Conservation (phyloP, 1,140 invertebrate genomes). For the Neodiprion lecontei region DNA sequence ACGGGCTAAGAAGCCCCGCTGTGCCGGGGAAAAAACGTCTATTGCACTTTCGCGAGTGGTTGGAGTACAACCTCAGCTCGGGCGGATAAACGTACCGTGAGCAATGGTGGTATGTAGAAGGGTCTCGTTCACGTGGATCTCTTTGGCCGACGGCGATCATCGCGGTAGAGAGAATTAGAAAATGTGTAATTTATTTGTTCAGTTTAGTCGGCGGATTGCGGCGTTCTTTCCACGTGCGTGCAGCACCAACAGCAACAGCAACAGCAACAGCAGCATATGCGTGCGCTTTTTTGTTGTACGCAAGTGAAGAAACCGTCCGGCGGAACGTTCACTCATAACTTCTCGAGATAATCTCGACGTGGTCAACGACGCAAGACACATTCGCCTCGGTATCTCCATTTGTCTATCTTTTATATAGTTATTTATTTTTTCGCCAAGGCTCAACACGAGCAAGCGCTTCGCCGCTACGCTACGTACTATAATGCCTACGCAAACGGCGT, state of each 20-base stretch:
- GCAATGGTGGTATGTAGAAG: neutral
- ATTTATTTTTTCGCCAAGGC: conserved; percentile 51
- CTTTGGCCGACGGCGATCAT: too few relatives aligned
- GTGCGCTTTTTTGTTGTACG: neutral
- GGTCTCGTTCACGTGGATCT: neutral
- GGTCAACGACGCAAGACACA: conserved; percentile 40
- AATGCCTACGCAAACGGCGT: too few relatives aligned
- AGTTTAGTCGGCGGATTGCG: too few relatives aligned
- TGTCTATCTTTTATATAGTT: conserved; percentile 40
- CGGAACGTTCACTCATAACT: conserved; percentile 47
- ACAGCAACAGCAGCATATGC: too few relatives aligned
- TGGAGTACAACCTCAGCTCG: neutral
- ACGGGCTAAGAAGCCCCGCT: neutral
- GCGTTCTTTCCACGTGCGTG: too few relatives aligned
- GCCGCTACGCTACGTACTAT: too few relatives aligned
- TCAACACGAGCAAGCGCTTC: conserved; percentile 18
- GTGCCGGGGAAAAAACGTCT: neutral
- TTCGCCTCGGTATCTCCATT: conserved; percentile 36
- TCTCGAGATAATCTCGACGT: conserved; percentile 54
- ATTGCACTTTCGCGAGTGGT: neutral
- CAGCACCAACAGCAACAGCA: too few relatives aligned
- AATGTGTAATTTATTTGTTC: too few relatives aligned
- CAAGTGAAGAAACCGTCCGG: neutral
- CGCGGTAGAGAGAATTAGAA: too few relatives aligned
- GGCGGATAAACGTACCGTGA: neutral